Conservation (phyloP, 1,140 invertebrate species). For the Drosophila triauraria region DNA sequence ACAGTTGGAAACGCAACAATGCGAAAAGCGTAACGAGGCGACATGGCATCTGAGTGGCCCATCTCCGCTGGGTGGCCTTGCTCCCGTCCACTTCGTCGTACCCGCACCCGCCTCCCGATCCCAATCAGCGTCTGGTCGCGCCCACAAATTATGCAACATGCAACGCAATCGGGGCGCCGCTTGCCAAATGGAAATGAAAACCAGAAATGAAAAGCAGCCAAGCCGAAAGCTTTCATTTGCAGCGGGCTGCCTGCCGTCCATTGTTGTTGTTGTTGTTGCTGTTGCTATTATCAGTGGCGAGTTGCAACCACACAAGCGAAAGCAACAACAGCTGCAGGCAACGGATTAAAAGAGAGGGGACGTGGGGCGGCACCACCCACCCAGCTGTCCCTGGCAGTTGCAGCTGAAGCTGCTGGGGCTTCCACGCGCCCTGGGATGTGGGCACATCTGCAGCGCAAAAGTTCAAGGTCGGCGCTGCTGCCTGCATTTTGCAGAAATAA, state of each 20-base stretch:
- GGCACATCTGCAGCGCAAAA: slow-evolving; percentile 65
- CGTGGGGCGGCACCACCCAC: slow-evolving; percentile 49
- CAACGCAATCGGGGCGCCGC: slow-evolving; percentile 41
- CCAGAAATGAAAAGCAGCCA: slow-evolving; percentile 79
- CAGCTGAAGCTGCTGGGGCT: slow-evolving; percentile 20
- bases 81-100: neutral
- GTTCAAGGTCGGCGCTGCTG: slow-evolving; percentile 66
- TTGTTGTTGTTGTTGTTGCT: slow-evolving; percentile 42
- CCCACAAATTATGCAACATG: slow-evolving; percentile 77
- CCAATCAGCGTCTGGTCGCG: slow-evolving; percentile 68
- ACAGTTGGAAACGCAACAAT: slow-evolving; percentile 70
- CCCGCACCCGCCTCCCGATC: slow-evolving; percentile 21
- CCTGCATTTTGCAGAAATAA: slow-evolving; percentile 67
- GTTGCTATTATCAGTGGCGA: slow-evolving; percentile 50
- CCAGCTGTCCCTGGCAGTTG: slow-evolving; percentile 26
- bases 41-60: slow-evolving; percentile 36
- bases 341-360: slow-evolving; percentile 46
- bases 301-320: slow-evolving; percentile 29
- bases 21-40: slow-evolving; percentile 71
- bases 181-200: slow-evolving; percentile 77
- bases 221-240: slow-evolving; percentile 72
- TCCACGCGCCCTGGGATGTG: slow-evolving; percentile 16
- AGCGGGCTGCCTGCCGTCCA: slow-evolving; percentile 35
- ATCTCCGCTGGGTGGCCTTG: slow-evolving; percentile 46
- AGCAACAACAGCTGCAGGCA: slow-evolving; percentile 44